Evolutionary conservation across 2,888 invertebrate species (phyloP).

Genomic region (Cheilosia grossa): DNA sequence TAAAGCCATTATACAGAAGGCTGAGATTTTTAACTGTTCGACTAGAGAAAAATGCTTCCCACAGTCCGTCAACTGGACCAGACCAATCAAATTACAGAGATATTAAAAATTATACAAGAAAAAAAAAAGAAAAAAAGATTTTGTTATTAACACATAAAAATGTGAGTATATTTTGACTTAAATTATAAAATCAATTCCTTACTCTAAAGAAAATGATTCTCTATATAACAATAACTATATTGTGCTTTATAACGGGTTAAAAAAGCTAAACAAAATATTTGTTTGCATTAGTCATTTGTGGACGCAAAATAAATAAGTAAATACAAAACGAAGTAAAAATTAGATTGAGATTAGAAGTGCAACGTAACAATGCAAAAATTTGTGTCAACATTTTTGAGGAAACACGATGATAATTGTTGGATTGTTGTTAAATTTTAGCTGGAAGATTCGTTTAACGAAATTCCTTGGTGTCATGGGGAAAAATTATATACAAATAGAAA

Average conservation of each 20-base stretch:
- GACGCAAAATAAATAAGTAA: conserved; percentile 63
- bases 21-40: too few species aligned
- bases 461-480: conserved; percentile 32
- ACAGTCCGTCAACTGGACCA: too few species aligned
- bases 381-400: conserved; percentile 30
- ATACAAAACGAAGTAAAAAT: conserved; percentile 11
- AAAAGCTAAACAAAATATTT: conserved; percentile 31
- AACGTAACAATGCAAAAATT: conserved; percentile 13
- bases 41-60: too few species aligned
- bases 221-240: conserved; percentile 36
- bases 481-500: conserved; percentile 40
- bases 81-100: too few species aligned
- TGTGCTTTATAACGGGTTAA: conserved; percentile 47
- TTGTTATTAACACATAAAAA: conserved; percentile 52
- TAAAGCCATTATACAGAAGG: too few species aligned
- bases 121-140: not conserved
- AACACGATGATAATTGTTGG: conserved; percentile 3
- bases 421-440: not conserved
- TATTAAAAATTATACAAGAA: not conserved
- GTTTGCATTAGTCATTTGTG: conserved; percentile 33
- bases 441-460: conserved; percentile 4
- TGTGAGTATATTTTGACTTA: conserved; percentile 49
- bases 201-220: conserved; percentile 26
- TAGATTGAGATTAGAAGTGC: conserved; percentile 24
- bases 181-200: conserved; percentile 33